A percentile compares a stretch with the other conserved stretches of the same genome.
Conservation (phyloP, 1,140 invertebrate genomes). For the Aphidius gifuensis region DNA sequence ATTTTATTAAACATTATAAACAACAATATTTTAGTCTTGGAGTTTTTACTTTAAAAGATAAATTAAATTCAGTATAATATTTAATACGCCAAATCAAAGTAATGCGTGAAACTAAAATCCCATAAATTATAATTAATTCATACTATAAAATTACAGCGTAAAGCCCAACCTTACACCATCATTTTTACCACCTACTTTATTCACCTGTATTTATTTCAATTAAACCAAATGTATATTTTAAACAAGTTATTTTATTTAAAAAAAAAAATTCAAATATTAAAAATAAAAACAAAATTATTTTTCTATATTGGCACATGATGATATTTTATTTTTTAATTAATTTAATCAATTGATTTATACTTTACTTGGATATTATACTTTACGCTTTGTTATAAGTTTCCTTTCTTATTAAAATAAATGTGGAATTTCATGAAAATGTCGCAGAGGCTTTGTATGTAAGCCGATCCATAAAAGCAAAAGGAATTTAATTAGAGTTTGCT, state of each 20-base stretch:
- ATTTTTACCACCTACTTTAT: conserved; percentile 21
- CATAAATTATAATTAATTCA: conserved; percentile 46
- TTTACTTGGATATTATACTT: background rate
- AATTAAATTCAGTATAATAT: conserved; percentile 1
- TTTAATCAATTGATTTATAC: background rate
- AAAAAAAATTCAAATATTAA: too few species aligned
- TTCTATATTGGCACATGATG: too few species aligned
- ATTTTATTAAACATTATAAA: conserved; percentile 12
- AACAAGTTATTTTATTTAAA: too few species aligned
- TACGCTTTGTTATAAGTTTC: background rate
- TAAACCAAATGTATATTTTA: too few species aligned
- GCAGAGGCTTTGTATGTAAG: conserved; percentile 4
- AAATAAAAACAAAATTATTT: too few species aligned
- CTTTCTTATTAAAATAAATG: conserved; percentile 18
- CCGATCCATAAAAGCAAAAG: conserved; percentile 10
- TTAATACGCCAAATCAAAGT: conserved; percentile 35
- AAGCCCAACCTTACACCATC: conserved; percentile 14
- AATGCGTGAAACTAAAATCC: conserved; percentile 33
- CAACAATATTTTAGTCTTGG: background rate
- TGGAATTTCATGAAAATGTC: conserved; percentile 20
- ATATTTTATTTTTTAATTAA: background rate
- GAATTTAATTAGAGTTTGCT: conserved; percentile 23
- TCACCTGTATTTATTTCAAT: conserved; percentile 2
- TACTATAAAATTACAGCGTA: conserved; percentile 30
- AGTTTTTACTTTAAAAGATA: background rate